These are phyloP conservation scores for Meliscaeva auricollis DNA, from an alignment of 2,888 invertebrate genomes.

Conservation along the genomic window DNA sequence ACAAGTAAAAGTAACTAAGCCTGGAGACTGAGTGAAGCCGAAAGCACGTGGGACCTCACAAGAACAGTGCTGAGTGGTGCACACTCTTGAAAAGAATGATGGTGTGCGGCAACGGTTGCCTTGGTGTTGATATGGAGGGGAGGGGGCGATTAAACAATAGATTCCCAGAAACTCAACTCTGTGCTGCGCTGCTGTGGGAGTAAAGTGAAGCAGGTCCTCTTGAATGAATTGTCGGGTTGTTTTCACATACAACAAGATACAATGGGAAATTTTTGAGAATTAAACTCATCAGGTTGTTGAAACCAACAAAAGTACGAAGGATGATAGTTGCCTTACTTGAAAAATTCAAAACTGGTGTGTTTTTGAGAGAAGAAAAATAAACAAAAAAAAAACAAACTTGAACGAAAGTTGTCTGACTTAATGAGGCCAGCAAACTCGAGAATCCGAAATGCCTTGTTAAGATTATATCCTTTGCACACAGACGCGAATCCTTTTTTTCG, in stretches of 20 bases:
- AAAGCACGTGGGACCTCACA: conserved; percentile 27
- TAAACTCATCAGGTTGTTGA: conserved; percentile 72
- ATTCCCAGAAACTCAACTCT: conserved; percentile 15
- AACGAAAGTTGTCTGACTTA: conserved; percentile 42
- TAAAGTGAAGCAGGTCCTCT: conserved; percentile 42
- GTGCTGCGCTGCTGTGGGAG: not conserved
- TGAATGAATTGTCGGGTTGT: conserved; percentile 50
- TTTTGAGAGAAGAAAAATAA: not conserved
- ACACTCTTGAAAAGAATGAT: conserved; percentile 39
- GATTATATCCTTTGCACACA: too few relatives aligned
- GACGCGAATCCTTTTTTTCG: too few relatives aligned
- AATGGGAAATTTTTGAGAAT: conserved; percentile 55
- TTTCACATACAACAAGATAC: conserved; percentile 46
- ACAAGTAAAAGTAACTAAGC: conserved; percentile 1
- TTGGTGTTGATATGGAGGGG: not conserved
- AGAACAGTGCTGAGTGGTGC: conserved; percentile 45
- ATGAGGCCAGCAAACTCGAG: conserved; percentile 49
- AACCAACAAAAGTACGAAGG: conserved; percentile 22
- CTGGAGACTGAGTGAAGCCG: conserved; percentile 5
- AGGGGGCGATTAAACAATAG: conserved; percentile 22
- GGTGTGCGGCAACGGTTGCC: not conserved
- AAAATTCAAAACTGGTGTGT: not conserved
- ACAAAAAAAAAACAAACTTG: not conserved
- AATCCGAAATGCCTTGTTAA: conserved; percentile 2
- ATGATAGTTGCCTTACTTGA: conserved; percentile 26